Evolutionary conservation across 2,797 vertebrate genomes (phyloP), one percentile per base, ranked within the genome.

Genomic region (Neopelma chrysocephalum): DNA sequence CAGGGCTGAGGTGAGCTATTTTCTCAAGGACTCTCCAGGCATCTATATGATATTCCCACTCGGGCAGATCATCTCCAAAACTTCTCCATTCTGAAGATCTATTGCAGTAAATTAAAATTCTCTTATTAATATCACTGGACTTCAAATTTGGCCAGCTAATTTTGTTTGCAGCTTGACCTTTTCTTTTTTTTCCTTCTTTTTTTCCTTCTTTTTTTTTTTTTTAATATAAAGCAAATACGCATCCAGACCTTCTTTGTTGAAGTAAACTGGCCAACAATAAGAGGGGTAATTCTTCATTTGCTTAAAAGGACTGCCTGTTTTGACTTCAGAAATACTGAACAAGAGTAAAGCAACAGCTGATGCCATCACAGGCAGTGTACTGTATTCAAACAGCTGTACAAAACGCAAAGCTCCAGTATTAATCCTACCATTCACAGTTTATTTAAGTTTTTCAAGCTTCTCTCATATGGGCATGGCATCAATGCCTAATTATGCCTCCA

Each of bases 361-460:
- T 97, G 86, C 83, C 60, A 16, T 94, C 93, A 94, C 73, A 96
- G 93, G 79, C 95, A 92, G 75, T 19, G 80, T 13, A 90, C 94
- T 96, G 90, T 96, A 94, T 93, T 96, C 96, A 93, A 96, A 93
- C 92, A 96, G 91, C 86, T 95, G 93, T 89, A 92, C 75, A 68
- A 87, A 96, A 97, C 65, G 92, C 85, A 95, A 91, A 93, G 86
- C 94, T 77, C 68, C 1, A 15, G 92, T 87, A 92, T 96, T 96
- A 94, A 94, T 95, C 81, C 92, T 95, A 71, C 94, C 96, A 90
- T 95, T 97, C 86, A 94, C 85, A 85, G 93, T 95, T 95, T 93
- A 92, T 94, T 96, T 95, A 94, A 95, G 92, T 96, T 96, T 96
- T 96, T 82, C 90, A 87, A 82, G 83, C 93, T 93, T 91, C 94